Evolutionary conservation across 2,888 invertebrate species (phyloP), one percentile per base, ranked within the genome.

Genomic region (Molorchus minor): DNA sequence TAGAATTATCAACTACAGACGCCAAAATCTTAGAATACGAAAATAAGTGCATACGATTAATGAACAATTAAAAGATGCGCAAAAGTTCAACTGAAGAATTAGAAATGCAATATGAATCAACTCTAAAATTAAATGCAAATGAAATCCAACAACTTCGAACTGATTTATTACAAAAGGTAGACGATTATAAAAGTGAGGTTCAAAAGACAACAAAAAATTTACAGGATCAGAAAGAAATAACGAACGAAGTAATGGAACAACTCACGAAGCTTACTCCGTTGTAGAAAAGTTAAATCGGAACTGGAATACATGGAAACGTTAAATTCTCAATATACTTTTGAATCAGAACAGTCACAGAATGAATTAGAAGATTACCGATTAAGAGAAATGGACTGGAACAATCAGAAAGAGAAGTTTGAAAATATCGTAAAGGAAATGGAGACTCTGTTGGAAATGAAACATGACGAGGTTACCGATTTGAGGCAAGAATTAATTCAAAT

Each of bases 1-100:
- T 72, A 79, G 71, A 81, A 72, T 51, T 81, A 13, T 66, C 72
- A 16, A 61, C 61, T 7, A 75, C 72, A 43, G 81, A 81, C 64
- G 64, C 64, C 21, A 72, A 73, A 45, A 71, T 79, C 12, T 51
- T 81, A 1, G 71, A 76, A 19, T 72, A 69, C 20, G 80, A 80
- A 68, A 67, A 67, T 13, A 76, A 75, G 69, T 73, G 72, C 38
- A 70, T 71, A 35, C 69, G 74, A 33, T 56, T 80, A 10, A 61
- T 46, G 4, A 64, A 71, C 2, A 76, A 79, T 57, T 80, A 13
- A 61, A 74, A 20, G 65, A 73, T 30, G 59, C 74, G 0, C 69
- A 68, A 41, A 62, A 60, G 12, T 56, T 66, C 7, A 75, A 74
- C 30, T n/a, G 78, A 80, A 45, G 76, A 79, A 61, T 62, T 78